Base-by-base conservation (phyloP, 2,888 invertebrate genomes). In the Ptychoptera albimana region DNA sequence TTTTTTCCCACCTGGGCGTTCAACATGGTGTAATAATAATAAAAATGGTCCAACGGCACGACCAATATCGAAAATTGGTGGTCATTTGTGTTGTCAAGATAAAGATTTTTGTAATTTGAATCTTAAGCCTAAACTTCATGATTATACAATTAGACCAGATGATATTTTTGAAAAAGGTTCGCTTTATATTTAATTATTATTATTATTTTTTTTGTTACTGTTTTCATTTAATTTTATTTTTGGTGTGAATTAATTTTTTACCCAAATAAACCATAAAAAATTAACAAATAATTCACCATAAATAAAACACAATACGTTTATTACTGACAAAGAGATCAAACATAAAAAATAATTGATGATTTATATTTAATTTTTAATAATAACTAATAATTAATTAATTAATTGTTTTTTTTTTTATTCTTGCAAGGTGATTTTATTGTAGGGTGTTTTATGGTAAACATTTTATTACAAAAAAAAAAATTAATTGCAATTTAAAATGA, bases 41-140 rank as follows among this genome's bases (percentile, higher is more conserved):
- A 60, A 58, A 38, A 56, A 59, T 46, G 60, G 60, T 36, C 64
- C 64, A 44, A 64, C 65, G 34, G 59, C 61, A 37, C 57, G 63
- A 36, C 65, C 63, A 32, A 59, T 56, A 45, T 57, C 60, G 11
- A 52, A 50, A 36, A 54, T 57, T 48, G 60, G 62, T 42, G 64
- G 60, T 41, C 63, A 64, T 49, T 58, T 55, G 45, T 64, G 64
- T 54, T 64, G 66, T 55, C 55, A 57, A 40, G 55, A 59, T 53
- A 60, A 53, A 52, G 60, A 66, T 52, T 58, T 60, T 45, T 64
- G 65, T 52, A 64, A 65, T 56, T 60, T 58, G 51, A 57, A 68
- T 51, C 58, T 71, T 56, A 64, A 58, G 48, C 70, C 72, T 32
- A 49, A 50, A 42, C 59, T 61, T 50, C 58, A 56, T 50, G 56